Conservation (phyloP, 2,113 vertebrate genomes). For the Etia nguti region DNA sequence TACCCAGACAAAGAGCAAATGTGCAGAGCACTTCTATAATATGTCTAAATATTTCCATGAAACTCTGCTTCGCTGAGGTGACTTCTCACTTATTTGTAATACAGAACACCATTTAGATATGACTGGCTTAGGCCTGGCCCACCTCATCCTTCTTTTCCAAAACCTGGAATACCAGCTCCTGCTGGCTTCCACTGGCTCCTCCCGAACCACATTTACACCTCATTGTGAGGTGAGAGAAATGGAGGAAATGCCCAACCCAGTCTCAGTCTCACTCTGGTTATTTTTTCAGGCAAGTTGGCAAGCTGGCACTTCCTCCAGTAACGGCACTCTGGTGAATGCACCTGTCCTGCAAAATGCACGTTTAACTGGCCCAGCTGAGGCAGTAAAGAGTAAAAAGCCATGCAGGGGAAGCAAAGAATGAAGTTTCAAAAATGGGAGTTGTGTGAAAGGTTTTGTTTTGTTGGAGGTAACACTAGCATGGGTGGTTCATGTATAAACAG, state of each 20-base stretch:
- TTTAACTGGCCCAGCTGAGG: not conserved
- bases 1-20: not conserved
- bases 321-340: conserved; percentile 3
- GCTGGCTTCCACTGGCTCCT: not conserved
- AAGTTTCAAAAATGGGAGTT: not conserved
- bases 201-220: conserved; percentile 22
- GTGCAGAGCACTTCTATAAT: not conserved
- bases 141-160: not conserved
- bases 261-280: not conserved
- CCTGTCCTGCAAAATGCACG: conserved; percentile 12
- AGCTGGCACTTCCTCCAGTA: not conserved
- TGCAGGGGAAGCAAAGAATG: not conserved
- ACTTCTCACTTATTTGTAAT: not conserved
- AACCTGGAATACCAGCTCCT: not conserved
- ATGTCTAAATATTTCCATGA: not conserved
- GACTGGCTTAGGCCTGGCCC: not conserved
- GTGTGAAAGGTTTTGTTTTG: conserved; percentile 25
- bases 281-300: conserved; percentile 14
- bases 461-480: conserved; percentile 26
- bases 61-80: not conserved
- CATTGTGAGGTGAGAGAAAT: conserved; percentile 44
- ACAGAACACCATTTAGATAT: not conserved
- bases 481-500: conserved; percentile 39
- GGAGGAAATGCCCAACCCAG: conserved; percentile 41
- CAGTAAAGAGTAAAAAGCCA: not conserved